These are phyloP conservation scores for Barnardius zonarius DNA, from an alignment of 2,113 vertebrate species.

Conservation along the genomic window DNA sequence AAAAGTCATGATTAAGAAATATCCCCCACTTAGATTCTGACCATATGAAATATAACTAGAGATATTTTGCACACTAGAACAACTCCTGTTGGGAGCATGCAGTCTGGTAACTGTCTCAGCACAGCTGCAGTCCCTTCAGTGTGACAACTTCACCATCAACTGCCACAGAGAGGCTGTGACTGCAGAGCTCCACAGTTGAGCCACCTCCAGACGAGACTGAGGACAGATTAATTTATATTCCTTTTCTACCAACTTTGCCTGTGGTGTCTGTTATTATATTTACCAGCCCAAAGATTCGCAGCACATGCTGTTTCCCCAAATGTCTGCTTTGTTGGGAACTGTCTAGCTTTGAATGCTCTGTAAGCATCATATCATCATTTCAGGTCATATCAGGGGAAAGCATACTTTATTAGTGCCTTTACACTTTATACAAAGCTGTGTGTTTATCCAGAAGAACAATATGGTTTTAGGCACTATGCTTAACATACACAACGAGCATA, in stretches of 20 bases:
- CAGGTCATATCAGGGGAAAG: background rate
- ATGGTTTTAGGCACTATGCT: background rate
- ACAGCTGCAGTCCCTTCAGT: constrained; percentile 58
- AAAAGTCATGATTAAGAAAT: constrained; percentile 37
- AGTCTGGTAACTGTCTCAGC: constrained; percentile 55
- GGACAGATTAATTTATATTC: constrained; percentile 58
- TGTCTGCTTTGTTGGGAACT: constrained; percentile 33
- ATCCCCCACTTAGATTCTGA: background rate
- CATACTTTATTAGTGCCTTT: background rate
- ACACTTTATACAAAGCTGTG: background rate
- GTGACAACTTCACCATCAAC: constrained; percentile 51
- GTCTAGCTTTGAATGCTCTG: constrained; percentile 18
- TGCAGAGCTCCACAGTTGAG: constrained; percentile 23
- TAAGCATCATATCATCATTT: constrained; percentile 2
- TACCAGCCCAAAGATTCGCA: background rate
- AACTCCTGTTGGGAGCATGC: constrained; percentile 38
- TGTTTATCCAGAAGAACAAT: background rate
- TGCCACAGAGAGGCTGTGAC: constrained; percentile 23
- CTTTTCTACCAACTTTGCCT: constrained; percentile 44
- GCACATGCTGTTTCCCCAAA: constrained; percentile 36
- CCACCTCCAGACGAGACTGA: constrained; percentile 15
- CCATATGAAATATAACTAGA: background rate
- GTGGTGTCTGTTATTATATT: constrained; percentile 42
- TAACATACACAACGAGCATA: background rate
- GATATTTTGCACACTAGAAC: background rate